Percentiles rank a stretch among this genome's conserved stretches.
Evolutionary conservation across 2,888 invertebrate species (phyloP).

Genomic region (Chaitophorus viminalis): DNA sequence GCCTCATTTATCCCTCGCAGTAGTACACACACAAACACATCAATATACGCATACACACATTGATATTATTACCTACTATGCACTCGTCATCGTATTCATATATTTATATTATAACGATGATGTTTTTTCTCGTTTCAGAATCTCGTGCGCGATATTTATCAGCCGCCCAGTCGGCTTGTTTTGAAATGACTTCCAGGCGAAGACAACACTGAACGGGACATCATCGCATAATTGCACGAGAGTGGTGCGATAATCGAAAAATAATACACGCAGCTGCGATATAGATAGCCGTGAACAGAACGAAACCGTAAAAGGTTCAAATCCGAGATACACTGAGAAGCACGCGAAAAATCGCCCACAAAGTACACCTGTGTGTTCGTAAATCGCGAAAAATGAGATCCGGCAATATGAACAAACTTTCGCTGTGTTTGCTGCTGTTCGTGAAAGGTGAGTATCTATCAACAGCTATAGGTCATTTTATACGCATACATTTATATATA

Average conservation of each 20-base stretch:
- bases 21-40: no score
- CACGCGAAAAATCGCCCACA: neutral
- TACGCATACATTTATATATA: neutral
- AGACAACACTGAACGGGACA: conserved; percentile 27
- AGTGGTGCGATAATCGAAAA: no score
- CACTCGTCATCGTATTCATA: neutral
- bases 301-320: neutral
- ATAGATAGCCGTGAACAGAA: neutral
- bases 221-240: no score
- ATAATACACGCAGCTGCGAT: neutral
- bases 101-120: neutral
- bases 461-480: neutral
- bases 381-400: neutral
- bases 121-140: conserved; percentile 23
- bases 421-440: conserved; percentile 17
- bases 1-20: no score
- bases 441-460: conserved; percentile 35
- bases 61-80: no score
- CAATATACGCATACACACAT: no score
- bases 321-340: no score
- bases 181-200: conserved; percentile 37
- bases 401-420: conserved; percentile 31
- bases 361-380: neutral
- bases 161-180: neutral
- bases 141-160: neutral